A percentile compares a stretch with the other conserved stretches of the same genome.
Evolutionary conservation across 1,140 invertebrate genomes (phyloP).

Genomic region (Drosophila baimaii): DNA sequence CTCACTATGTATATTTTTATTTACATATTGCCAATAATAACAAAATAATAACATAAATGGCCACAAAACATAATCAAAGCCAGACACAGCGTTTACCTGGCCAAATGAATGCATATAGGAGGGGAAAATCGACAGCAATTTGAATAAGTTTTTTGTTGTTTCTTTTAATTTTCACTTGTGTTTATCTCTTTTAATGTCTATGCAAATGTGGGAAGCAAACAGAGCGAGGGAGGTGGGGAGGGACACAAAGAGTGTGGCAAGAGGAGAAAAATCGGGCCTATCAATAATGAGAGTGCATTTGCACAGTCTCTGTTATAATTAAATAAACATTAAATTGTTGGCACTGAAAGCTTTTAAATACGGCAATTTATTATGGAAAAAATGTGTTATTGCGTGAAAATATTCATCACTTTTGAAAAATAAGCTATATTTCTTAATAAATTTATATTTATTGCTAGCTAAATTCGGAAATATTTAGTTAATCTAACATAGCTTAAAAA

Average conservation of each 20-base stretch:
- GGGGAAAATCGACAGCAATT: constrained; percentile 42
- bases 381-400: not conserved
- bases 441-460: too few relatives aligned
- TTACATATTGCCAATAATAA: constrained; percentile 39
- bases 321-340: constrained; percentile 5
- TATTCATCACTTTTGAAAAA: not conserved
- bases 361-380: not conserved
- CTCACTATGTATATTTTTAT: constrained; percentile 30
- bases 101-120: constrained; percentile 30
- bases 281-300: constrained; percentile 24
- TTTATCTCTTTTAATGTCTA: constrained; percentile 17
- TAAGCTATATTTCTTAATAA: too few relatives aligned
- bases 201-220: constrained; percentile 15
- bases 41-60: constrained; percentile 47
- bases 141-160: constrained; percentile 8
- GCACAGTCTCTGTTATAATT: constrained; percentile 23
- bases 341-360: not conserved
- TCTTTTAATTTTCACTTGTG: constrained; percentile 12
- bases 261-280: not conserved
- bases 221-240: not conserved
- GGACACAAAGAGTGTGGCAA: not conserved
- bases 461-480: too few relatives aligned
- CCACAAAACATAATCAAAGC: constrained; percentile 39
- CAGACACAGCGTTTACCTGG: constrained; percentile 25
- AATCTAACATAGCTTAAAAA: not conserved